A percentile compares a stretch with the other conserved stretches of the same genome.
phyloP scores from a whole-genome alignment of 1,140 invertebrate species.

The Augochlora pura region DNA sequence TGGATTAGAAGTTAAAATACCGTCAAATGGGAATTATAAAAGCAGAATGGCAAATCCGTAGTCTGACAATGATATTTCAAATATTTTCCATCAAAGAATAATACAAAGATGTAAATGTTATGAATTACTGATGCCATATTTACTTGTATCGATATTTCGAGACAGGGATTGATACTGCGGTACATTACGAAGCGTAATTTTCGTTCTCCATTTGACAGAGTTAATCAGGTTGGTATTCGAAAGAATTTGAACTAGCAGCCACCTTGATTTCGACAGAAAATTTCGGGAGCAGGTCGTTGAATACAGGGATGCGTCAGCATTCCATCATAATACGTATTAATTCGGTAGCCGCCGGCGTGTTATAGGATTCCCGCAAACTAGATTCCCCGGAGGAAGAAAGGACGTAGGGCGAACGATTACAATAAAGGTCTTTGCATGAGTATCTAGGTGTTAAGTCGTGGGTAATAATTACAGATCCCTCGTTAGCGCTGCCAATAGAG shows the following conservation, averaged over 20 bases:
- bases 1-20: too few relatives aligned
- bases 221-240: neutral
- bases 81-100: too few relatives aligned
- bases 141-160: too few relatives aligned
- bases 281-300: neutral
- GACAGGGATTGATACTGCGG: too few relatives aligned
- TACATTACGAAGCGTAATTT: neutral
- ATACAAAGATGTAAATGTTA: too few relatives aligned
- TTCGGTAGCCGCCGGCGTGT: slow-evolving; percentile 33
- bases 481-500: slow-evolving; percentile 66
- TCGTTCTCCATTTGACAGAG: neutral
- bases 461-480: slow-evolving; percentile 72
- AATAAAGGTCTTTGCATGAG: slow-evolving; percentile 68
- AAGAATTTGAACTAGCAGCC: neutral
- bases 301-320: neutral
- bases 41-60: too few relatives aligned
- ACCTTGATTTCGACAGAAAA: neutral
- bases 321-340: slow-evolving; percentile 42
- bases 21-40: too few relatives aligned
- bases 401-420: slow-evolving; percentile 48
- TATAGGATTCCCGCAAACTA: slow-evolving; percentile 49
- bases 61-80: too few relatives aligned
- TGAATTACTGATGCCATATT: too few relatives aligned
- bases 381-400: slow-evolving; percentile 38
- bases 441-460: slow-evolving; percentile 67